phyloP scores from a whole-genome alignment of 2,888 invertebrate genomes.

The Diarsia dahlii region DNA sequence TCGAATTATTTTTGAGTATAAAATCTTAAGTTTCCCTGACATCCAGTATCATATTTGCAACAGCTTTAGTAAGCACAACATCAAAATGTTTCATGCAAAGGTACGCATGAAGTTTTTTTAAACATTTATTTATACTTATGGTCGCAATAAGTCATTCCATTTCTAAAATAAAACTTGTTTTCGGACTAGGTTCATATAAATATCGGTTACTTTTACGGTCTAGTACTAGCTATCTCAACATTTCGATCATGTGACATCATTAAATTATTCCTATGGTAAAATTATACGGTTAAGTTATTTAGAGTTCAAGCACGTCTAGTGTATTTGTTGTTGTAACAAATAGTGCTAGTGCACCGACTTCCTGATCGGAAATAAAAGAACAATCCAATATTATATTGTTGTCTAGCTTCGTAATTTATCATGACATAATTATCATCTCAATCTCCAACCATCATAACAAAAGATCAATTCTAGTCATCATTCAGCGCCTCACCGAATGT shows the following conservation, averaged over 20 bases:
- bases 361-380: background rate
- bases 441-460: background rate
- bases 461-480: background rate
- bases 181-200: background rate
- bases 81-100: conserved; percentile 70
- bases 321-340: conserved; percentile 16
- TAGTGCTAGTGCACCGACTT: conserved; percentile 18
- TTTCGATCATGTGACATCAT: conserved; percentile 28
- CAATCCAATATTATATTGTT: background rate
- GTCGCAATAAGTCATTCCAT: background rate
- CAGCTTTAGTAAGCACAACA: conserved; percentile 71
- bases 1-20: conserved; percentile 75
- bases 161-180: background rate
- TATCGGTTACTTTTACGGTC: background rate
- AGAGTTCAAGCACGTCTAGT: conserved; percentile 27
- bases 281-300: conserved; percentile 19
- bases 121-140: too few relatives aligned
- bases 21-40: conserved; percentile 71
- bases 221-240: background rate
- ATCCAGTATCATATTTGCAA: conserved; percentile 71
- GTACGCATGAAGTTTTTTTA: conserved; percentile 27
- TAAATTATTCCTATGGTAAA: conserved; percentile 39
- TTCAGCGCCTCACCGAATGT: background rate
- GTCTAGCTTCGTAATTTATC: background rate
- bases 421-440: background rate